phyloP scores from a whole-genome alignment of 1,140 invertebrate species.

The Drosophila serrata region DNA sequence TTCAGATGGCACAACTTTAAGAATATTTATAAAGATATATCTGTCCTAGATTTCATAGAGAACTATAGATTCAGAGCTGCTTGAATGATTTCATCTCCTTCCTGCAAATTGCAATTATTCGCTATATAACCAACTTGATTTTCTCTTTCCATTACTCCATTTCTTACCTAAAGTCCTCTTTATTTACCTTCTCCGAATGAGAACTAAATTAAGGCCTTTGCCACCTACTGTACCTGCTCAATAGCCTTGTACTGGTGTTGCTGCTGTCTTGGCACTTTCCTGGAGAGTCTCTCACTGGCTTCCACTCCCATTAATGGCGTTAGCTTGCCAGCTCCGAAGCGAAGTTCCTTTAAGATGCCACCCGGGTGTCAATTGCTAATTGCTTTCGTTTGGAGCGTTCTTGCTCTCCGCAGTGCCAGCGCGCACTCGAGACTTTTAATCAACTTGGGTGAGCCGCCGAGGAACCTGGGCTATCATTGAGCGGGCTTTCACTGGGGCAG shows the following conservation, averaged over 20 bases:
- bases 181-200: not conserved
- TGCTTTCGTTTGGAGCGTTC: slow-evolving; percentile 44
- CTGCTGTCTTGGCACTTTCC: slow-evolving; percentile 13
- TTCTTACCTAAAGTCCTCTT: not conserved
- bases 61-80: not conserved
- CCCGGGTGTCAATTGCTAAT: slow-evolving; percentile 59
- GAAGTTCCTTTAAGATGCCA: slow-evolving; percentile 39
- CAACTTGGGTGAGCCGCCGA: slow-evolving; percentile 43
- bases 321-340: slow-evolving; percentile 22
- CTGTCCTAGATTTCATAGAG: not conserved
- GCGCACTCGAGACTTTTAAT: slow-evolving; percentile 49
- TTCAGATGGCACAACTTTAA: not conserved
- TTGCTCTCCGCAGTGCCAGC: slow-evolving; percentile 12
- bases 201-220: slow-evolving; percentile 9
- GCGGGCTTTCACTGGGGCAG: slow-evolving; percentile 43
- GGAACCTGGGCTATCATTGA: slow-evolving; percentile 37
- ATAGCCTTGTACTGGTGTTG: not conserved
- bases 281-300: slow-evolving; percentile 12
- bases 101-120: not conserved
- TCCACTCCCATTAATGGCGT: slow-evolving; percentile 33
- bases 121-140: not conserved
- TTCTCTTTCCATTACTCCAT: not conserved
- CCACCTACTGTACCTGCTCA: slow-evolving; percentile 19
- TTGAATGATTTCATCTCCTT: too few relatives aligned
- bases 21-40: not conserved